Evolutionary conservation across 2,888 invertebrate genomes (phyloP).

Genomic region (Zootermopsis nevadensis): DNA sequence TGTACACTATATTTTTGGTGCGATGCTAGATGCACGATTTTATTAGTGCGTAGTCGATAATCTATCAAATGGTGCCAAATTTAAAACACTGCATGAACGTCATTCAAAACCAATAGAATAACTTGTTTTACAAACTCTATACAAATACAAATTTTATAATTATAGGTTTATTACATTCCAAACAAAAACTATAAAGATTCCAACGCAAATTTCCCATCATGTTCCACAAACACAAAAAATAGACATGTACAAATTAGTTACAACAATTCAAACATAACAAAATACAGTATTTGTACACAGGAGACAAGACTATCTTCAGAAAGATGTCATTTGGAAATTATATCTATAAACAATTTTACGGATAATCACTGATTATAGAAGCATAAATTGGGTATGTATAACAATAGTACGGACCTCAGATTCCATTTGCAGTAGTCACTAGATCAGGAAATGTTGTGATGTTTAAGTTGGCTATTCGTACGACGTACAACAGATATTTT

Average conservation of each 20-base stretch:
- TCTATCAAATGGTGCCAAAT: no score
- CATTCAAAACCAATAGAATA: neutral
- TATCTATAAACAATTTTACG: neutral
- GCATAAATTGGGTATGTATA: neutral
- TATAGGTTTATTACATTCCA: neutral
- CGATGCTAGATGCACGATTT: no score
- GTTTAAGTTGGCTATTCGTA: neutral
- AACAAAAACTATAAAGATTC: neutral
- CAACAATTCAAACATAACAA: no score
- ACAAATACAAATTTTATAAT: neutral
- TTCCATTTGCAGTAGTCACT: no score
- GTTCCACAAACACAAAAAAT: neutral
- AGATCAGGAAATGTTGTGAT: no score
- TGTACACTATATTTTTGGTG: neutral
- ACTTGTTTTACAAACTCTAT: neutral
- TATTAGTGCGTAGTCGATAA: no score
- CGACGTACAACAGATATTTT: constrained; percentile 3
- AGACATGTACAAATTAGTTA: no score
- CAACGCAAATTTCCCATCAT: constrained; percentile 15
- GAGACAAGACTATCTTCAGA: no score
- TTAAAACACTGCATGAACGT: no score
- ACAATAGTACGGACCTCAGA: neutral
- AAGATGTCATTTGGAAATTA: neutral
- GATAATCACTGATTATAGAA: neutral
- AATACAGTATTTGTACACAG: no score